These are phyloP conservation scores for Abramis brama DNA, from an alignment of 2,113 vertebrate species.

Conservation along the genomic window DNA sequence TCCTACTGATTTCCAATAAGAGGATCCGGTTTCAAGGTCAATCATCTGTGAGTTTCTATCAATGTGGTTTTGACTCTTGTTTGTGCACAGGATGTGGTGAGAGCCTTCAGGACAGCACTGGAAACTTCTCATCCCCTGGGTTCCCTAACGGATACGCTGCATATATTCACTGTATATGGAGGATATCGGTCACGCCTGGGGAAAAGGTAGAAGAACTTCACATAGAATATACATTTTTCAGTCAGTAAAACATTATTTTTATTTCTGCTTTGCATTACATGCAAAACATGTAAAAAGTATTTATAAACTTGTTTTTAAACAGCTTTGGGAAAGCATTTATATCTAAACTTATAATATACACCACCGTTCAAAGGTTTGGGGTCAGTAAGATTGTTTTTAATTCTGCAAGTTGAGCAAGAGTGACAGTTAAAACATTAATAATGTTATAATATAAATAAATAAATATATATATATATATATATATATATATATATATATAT, in stretches of 20 bases:
- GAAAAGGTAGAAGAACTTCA: constrained; percentile 83
- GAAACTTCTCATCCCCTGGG: constrained; percentile 92
- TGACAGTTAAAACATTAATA: no score
- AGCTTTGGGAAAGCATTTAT: background rate
- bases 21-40: constrained; percentile 14
- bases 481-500: no score
- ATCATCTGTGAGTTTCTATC: constrained; percentile 44
- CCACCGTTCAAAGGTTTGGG: no score
- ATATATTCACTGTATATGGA: constrained; percentile 91
- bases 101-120: constrained; percentile 87
- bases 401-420: background rate
- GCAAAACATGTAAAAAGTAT: background rate
- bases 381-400: no score
- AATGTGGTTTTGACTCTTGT: constrained; percentile 19
- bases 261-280: background rate
- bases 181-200: constrained; percentile 92
- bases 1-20: constrained; percentile 30
- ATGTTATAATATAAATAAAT: background rate
- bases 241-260: background rate
- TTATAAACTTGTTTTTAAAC: background rate
- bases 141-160: constrained; percentile 90
- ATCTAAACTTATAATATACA: background rate
- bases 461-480: no score
- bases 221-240: background rate
- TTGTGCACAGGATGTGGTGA: constrained; percentile 83